Percentiles rank a stretch among this genome's conserved stretches.
phyloP scores from a whole-genome alignment of 92 coral and sea anemone genomes.

The Epizoanthus fatuus region DNA sequence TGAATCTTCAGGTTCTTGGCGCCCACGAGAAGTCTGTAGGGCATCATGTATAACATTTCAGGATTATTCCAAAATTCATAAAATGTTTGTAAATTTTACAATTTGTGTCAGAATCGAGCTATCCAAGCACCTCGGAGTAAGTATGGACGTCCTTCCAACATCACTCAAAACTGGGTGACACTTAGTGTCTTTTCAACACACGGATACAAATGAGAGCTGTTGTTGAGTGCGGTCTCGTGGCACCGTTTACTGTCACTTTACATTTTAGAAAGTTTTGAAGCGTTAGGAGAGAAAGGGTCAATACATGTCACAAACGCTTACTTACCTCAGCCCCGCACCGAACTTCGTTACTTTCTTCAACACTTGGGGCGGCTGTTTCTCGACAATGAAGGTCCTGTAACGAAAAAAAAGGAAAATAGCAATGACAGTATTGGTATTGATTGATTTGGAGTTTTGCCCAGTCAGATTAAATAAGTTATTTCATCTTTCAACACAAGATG shows the following conservation, averaged over 20 bases:
- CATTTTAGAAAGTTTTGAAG: too few species aligned
- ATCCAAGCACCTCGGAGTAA: neutral
- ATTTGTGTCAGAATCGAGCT: neutral
- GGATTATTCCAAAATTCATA: neutral
- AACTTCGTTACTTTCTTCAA: conserved; percentile 94
- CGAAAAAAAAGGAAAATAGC: neutral
- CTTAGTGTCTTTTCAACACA: too few species aligned
- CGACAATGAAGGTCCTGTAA: conserved; percentile 83
- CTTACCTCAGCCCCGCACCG: conserved; percentile 87
- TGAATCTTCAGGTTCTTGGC: conserved; percentile 88
- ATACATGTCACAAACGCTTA: neutral
- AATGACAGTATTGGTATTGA: neutral
- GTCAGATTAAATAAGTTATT: too few species aligned
- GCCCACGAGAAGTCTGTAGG: conserved; percentile 91
- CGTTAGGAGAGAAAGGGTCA: too few species aligned
- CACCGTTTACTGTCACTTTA: too few species aligned
- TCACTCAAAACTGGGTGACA: too few species aligned
- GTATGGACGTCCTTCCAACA: too few species aligned
- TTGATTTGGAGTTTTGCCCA: too few species aligned
- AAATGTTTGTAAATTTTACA: neutral
- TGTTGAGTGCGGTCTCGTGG: too few species aligned
- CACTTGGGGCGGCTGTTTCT: conserved; percentile 96
- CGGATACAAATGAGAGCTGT: too few species aligned
- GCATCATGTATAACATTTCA: neutral
- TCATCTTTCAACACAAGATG: too few species aligned